Evolutionary conservation across 53 echinoderm and acorn worm genomes (phyloP).

Genomic region (Echinarachnius parma): DNA sequence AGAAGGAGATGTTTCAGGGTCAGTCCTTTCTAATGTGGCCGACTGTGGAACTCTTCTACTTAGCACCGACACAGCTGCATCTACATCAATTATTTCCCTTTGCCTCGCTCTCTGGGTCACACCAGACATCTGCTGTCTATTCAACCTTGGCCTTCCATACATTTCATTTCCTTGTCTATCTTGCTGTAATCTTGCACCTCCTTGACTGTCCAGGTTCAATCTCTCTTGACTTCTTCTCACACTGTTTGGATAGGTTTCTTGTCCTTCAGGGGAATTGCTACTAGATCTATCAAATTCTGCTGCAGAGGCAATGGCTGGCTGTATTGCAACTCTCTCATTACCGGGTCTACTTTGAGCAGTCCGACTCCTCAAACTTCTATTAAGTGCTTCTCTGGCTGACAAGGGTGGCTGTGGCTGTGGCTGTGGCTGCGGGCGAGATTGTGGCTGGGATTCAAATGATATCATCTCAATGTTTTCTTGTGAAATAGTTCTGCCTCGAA

Average conservation of each 20-base stretch:
- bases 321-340: slow-evolving; percentile 15
- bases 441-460: neutral
- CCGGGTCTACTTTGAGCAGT: neutral
- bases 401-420: neutral
- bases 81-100: slow-evolving; percentile 38
- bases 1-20: neutral
- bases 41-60: slow-evolving; percentile 1
- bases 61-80: slow-evolving; percentile 17
- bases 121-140: slow-evolving; percentile 2
- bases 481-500: neutral
- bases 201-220: neutral
- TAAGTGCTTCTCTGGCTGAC: neutral
- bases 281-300: slow-evolving; percentile 10
- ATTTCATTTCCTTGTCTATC: neutral
- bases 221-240: slow-evolving; percentile 18
- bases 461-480: neutral
- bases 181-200: neutral
- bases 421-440: neutral
- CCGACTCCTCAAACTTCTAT: neutral
- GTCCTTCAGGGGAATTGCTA: neutral
- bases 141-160: neutral
- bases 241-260: slow-evolving; percentile 30
- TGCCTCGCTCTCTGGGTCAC: slow-evolving; percentile 3
- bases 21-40: neutral
- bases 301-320: slow-evolving; percentile 26